Evolutionary conservation across 2,113 vertebrate species (phyloP), one percentile per base, ranked within the genome.

Genomic region (Myrmecophaga tridactyla): DNA sequence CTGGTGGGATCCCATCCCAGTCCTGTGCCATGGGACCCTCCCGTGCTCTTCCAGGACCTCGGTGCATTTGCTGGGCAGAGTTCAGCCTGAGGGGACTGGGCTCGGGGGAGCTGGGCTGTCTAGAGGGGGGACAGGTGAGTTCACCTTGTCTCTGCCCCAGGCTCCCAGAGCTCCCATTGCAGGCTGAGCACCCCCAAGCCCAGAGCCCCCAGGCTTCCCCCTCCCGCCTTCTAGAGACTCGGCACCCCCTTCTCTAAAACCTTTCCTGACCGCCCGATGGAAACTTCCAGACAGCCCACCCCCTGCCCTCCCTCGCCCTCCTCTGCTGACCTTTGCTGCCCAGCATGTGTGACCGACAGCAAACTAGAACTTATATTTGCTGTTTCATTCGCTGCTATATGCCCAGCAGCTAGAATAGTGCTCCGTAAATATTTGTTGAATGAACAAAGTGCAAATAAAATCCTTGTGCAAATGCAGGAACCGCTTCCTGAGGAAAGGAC

Each of bases 391-490:
- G 1, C 34, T 5, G 39, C 27, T 1, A 3, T 2, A 5, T 12
- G 27, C 41, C n/a, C 60, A 41, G 39, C 31, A 10, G 72, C 70
- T 1, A 41, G 17, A 36, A 12, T 6, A 6, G 76, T 2, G 58
- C 70, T 53, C n/a, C 7, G 25, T 27, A 9, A 51, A 34, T 81
- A 41, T 62, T 7, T 39, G 43, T 29, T 29, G 75, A 14, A 15
- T 4, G 78, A 58, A 31, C 3, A 51, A 41, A 69, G 36, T 75
- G 23, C 25, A 53, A n/a, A 13, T 20, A 6, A 36, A 15, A 51
- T 39, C 51, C 81, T 63, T 13, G 29, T 53, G 4, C 17, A 56
- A 10, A 34, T 0, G 3, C 2, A 3, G 69, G 0, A 46, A 20
- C 86, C 6, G 29, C 69, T 60, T 8, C 80, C 39, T 1, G 17